Evolutionary conservation across 2,797 vertebrate species (phyloP).

Genomic region (Xiphophorus birchmanni): DNA sequence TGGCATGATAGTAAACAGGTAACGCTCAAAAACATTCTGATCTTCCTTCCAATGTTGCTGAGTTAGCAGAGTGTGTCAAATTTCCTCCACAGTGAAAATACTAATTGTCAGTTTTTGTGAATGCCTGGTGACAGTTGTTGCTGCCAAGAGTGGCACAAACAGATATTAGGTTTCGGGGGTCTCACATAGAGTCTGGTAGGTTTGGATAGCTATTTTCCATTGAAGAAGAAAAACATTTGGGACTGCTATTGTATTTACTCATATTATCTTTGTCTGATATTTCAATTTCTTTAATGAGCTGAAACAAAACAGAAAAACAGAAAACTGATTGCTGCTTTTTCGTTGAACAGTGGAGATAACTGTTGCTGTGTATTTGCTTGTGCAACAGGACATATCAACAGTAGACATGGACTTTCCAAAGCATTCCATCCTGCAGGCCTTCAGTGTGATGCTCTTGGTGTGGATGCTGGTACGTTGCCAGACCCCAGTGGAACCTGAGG

Average conservation of each 20-base stretch:
- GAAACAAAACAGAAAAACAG: not conserved
- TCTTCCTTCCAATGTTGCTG: not conserved
- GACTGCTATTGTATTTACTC: not conserved
- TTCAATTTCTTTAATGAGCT: not conserved
- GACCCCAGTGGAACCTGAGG: conserved; percentile 57
- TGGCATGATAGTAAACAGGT: not conserved
- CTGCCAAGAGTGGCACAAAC: not conserved
- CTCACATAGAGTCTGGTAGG: not conserved
- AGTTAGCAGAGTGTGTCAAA: not conserved
- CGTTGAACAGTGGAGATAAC: not conserved
- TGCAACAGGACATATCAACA: conserved; percentile 46
- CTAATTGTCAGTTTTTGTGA: not conserved
- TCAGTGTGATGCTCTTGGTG: conserved; percentile 78
- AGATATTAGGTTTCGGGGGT: not conserved
- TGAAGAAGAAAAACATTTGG: not conserved
- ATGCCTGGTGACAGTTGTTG: not conserved
- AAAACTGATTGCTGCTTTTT: not conserved
- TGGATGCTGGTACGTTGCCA: conserved; percentile 74
- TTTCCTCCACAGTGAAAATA: not conserved
- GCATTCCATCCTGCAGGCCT: conserved; percentile 67
- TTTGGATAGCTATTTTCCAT: not conserved
- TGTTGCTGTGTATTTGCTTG: conserved; percentile 18
- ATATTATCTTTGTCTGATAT: not conserved
- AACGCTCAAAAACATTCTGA: not conserved
- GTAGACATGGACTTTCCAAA: conserved; percentile 64